These are phyloP conservation scores for Eunapius fragilis DNA, from an alignment of 37 sponge, comb jelly and placozoan species.

Conservation along the genomic window DNA sequence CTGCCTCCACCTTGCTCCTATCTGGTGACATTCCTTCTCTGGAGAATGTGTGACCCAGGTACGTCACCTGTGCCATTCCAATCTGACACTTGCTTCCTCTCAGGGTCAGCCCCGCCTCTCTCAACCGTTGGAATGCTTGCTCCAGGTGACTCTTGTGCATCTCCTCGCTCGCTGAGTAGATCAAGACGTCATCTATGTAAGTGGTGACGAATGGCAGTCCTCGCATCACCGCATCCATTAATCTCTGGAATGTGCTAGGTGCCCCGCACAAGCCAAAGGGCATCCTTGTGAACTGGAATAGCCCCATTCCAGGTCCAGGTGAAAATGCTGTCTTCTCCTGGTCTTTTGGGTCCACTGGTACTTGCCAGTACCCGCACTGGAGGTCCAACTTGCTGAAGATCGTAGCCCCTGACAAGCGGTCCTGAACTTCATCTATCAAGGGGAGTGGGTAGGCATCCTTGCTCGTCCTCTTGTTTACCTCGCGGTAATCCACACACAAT, in stretches of 20 bases:
- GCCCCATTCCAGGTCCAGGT: constrained; percentile 65
- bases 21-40: constrained; percentile 44
- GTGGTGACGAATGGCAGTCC: constrained; percentile 50
- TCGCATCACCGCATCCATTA: constrained; percentile 53
- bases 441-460: constrained; percentile 73
- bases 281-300: constrained; percentile 16
- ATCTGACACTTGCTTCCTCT: constrained; percentile 52
- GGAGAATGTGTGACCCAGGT: constrained; percentile 56
- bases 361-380: constrained; percentile 68
- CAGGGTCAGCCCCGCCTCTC: constrained; percentile 57
- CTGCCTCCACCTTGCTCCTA: too few species aligned
- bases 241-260: constrained; percentile 59
- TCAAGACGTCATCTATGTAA: constrained; percentile 57
- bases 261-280: constrained; percentile 32
- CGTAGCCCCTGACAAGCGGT: constrained; percentile 49
- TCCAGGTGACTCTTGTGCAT: constrained; percentile 34
- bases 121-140: constrained; percentile 58
- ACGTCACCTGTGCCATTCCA: constrained; percentile 34
- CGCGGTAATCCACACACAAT: constrained; percentile 65
- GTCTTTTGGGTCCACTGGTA: constrained; percentile 53
- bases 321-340: constrained; percentile 56
- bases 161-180: constrained; percentile 18
- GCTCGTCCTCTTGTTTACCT: constrained; percentile 56
- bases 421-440: constrained; percentile 64
- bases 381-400: constrained; percentile 59